These are phyloP conservation scores for Orchesella cincta DNA, from an alignment of 1,140 invertebrate genomes.

Conservation along the genomic window DNA sequence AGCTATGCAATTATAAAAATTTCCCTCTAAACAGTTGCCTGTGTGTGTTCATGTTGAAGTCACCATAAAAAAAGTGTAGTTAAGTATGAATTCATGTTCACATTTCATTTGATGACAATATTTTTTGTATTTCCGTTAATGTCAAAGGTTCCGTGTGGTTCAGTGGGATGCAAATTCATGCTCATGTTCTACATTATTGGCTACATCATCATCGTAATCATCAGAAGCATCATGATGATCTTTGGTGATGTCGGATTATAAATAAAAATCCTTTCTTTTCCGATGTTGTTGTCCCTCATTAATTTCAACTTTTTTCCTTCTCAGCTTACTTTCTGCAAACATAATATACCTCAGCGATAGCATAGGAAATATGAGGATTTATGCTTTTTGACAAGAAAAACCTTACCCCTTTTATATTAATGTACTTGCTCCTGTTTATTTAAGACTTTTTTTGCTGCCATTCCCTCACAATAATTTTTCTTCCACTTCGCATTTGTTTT, in stretches of 20 bases:
- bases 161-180: conserved; percentile 14
- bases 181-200: conserved; percentile 25
- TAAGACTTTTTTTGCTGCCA: background rate
- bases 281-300: conserved; percentile 27
- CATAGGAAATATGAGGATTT: conserved; percentile 25
- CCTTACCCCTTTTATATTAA: background rate
- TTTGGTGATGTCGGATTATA: background rate
- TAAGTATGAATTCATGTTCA: conserved; percentile 22
- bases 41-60: background rate
- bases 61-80: too few species aligned
- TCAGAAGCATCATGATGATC: background rate
- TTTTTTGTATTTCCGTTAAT: conserved; percentile 4
- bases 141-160: conserved; percentile 10
- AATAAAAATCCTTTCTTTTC: conserved; percentile 11
- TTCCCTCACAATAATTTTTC: background rate
- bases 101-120: conserved; percentile 16
- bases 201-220: conserved; percentile 4
- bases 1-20: conserved; percentile 19
- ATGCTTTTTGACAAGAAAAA: conserved; percentile 1
- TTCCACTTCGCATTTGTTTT: conserved; percentile 16
- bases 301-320: conserved; percentile 21
- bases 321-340: too few species aligned
- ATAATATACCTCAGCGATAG: too few species aligned
- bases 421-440: conserved; percentile 15
- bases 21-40: background rate